Evolutionary conservation across 2,888 invertebrate genomes (phyloP).

Genomic region (Noctua comes): DNA sequence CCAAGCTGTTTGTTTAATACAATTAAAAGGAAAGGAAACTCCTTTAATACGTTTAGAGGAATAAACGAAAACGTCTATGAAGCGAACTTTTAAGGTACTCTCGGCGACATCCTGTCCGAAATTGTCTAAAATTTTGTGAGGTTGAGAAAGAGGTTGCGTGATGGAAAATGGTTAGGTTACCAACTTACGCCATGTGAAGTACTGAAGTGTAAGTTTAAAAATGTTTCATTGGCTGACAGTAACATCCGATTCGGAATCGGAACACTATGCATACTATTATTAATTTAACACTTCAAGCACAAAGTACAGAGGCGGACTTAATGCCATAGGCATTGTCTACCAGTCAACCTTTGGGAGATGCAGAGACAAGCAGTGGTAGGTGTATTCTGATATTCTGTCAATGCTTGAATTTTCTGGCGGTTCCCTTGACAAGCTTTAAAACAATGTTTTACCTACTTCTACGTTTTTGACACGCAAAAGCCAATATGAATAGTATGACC

Average conservation of each 20-base stretch:
- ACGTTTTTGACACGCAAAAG: neutral
- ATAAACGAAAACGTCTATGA: constrained; percentile 45
- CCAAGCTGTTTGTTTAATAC: constrained; percentile 53
- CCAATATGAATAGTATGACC: neutral
- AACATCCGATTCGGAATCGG: neutral
- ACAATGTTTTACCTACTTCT: neutral
- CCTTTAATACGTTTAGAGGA: constrained; percentile 52
- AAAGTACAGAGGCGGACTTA: too few species aligned
- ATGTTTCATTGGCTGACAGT: too few species aligned
- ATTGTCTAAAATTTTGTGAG: constrained; percentile 1
- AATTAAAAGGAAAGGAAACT: constrained; percentile 53
- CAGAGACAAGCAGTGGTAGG: too few species aligned
- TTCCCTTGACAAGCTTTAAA: neutral
- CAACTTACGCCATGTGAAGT: neutral
- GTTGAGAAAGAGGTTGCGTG: neutral
- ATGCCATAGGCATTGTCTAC: too few species aligned
- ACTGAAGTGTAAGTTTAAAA: neutral
- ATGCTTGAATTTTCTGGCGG: neutral
- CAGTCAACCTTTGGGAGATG: too few species aligned
- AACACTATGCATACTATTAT: too few species aligned
- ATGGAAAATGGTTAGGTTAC: neutral
- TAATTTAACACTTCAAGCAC: too few species aligned
- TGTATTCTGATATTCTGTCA: neutral
- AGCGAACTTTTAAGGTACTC: constrained; percentile 19
- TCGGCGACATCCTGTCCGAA: constrained; percentile 6